A percentile compares a stretch with the other conserved stretches of the same genome.
These are phyloP conservation scores for Escarpia spicata DNA, from an alignment of 2,888 invertebrate genomes.

Conservation along the genomic window DNA sequence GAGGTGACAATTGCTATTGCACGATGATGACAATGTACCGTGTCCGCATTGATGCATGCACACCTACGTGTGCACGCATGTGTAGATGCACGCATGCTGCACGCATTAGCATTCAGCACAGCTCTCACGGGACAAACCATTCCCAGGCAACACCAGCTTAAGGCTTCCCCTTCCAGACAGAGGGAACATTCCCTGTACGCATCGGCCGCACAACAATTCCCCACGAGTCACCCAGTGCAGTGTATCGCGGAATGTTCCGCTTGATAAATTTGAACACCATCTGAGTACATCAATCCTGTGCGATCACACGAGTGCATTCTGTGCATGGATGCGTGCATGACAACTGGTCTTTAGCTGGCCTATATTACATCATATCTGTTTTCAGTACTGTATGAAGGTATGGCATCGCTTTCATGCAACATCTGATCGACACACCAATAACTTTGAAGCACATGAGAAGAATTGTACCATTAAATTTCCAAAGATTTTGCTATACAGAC, in stretches of 20 bases:
- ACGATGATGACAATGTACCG: not conserved
- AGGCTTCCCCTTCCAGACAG: not conserved
- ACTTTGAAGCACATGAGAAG: not conserved
- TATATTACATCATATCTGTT: not conserved
- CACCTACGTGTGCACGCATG: not conserved
- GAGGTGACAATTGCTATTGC: not conserved
- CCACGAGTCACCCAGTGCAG: not conserved
- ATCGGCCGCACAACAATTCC: not conserved
- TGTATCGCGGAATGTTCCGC: not conserved
- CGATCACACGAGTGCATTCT: not conserved
- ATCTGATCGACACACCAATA: not conserved
- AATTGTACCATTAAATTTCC: not conserved
- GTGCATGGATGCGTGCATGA: not conserved
- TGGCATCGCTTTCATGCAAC: not conserved
- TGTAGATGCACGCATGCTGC: not conserved
- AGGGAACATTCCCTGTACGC: not conserved
- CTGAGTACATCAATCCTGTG: not conserved
- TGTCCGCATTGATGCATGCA: not conserved
- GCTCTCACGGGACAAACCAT: not conserved
- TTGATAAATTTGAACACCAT: not conserved
- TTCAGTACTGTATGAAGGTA: not conserved
- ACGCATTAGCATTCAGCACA: not conserved
- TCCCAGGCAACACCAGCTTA: not conserved
- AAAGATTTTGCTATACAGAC: not conserved
- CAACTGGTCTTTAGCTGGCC: not conserved